Percentiles rank a stretch among this genome's conserved stretches.
Conservation (phyloP, 2,113 vertebrate species). For the Diphyllodes magnificus region DNA sequence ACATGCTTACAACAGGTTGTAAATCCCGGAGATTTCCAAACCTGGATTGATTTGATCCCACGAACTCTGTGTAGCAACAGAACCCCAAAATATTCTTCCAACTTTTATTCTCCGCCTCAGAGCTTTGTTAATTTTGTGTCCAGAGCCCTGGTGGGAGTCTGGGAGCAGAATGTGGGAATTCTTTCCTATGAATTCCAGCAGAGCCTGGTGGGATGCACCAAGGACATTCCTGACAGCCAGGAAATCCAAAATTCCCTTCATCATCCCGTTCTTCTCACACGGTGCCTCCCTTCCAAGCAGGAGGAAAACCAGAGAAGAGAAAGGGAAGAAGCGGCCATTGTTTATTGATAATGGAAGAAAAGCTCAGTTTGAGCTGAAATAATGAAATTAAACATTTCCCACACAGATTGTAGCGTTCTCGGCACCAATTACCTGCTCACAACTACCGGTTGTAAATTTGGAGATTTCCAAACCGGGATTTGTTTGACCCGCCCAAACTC, state of each 20-base stretch:
- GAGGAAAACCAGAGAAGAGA: background rate
- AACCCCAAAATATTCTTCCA: background rate
- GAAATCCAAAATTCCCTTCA: background rate
- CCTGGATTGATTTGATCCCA: fast-evolving
- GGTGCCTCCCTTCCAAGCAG: background rate
- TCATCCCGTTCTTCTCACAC: background rate
- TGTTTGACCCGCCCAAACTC: background rate
- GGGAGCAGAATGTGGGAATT: background rate
- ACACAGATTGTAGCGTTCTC: too few species aligned
- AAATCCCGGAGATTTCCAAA: background rate
- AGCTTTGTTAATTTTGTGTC: background rate
- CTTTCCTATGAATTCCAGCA: background rate
- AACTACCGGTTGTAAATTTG: too few species aligned
- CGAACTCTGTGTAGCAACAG: fast-evolving
- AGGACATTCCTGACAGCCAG: too few species aligned
- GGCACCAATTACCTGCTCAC: too few species aligned
- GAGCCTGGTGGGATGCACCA: background rate
- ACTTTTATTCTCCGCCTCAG: fast-evolving
- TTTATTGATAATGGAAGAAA: background rate
- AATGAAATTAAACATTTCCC: background rate
- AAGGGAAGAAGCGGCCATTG: background rate
- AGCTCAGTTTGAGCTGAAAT: background rate
- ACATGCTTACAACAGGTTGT: too few species aligned
- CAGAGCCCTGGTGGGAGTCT: background rate
- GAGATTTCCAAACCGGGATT: too few species aligned